Evolutionary conservation across 2,113 vertebrate species (phyloP).

Genomic region (Amblyopsis rosae): DNA sequence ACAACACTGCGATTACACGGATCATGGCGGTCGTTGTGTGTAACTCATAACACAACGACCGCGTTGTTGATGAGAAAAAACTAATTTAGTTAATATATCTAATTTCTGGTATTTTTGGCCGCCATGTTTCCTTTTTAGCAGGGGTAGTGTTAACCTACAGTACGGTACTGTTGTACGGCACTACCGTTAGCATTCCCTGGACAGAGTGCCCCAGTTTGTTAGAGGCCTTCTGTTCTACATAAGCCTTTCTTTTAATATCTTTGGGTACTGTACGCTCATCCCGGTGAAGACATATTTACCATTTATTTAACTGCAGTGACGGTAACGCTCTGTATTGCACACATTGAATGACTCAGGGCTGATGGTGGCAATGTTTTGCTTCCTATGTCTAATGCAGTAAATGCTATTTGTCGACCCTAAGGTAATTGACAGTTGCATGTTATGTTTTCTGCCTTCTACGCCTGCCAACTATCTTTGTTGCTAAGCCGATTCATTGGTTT

Average conservation of each 20-base stretch:
- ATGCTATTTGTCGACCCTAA: too few relatives aligned
- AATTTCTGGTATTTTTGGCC: slow-evolving; percentile 75
- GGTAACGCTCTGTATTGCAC: slow-evolving; percentile 7
- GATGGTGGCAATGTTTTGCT: neutral
- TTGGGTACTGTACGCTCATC: too few relatives aligned
- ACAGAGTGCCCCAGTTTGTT: slow-evolving; percentile 55
- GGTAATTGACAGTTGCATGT: neutral
- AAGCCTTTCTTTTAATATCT: too few relatives aligned
- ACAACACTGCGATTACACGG: too few relatives aligned
- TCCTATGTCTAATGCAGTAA: neutral
- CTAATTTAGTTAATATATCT: slow-evolving; percentile 24
- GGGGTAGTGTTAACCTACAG: slow-evolving; percentile 44
- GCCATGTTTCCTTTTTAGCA: slow-evolving; percentile 74
- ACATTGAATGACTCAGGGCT: neutral
- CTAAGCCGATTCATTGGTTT: neutral
- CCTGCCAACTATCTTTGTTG: neutral
- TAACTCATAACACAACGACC: too few relatives aligned
- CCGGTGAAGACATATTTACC: too few relatives aligned
- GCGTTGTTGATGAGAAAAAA: neutral
- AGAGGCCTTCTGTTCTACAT: neutral
- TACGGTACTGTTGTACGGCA: too few relatives aligned
- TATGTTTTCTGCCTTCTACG: neutral
- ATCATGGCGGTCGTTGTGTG: too few relatives aligned
- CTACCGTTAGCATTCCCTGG: slow-evolving; percentile 33
- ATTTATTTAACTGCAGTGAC: neutral